These are phyloP conservation scores for Chymomyza caudatula DNA, from an alignment of 2,888 invertebrate genomes.

Conservation along the genomic window DNA sequence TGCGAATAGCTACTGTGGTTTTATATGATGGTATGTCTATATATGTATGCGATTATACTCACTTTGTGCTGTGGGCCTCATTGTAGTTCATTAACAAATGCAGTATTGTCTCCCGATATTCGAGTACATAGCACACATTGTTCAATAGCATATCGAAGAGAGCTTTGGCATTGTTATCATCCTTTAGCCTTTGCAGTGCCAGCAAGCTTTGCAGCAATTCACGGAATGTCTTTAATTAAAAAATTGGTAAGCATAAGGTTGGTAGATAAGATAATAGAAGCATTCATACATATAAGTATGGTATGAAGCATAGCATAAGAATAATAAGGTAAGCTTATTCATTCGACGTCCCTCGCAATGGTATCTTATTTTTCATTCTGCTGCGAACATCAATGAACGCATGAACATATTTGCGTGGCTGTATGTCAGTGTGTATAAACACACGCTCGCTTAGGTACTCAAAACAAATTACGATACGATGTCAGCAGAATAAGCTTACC, in stretches of 20 bases:
- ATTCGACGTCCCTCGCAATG: too few species aligned
- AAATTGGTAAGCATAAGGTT: slow-evolving; percentile 31
- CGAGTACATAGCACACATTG: slow-evolving; percentile 94
- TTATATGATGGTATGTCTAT: too few species aligned
- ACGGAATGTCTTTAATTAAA: slow-evolving; percentile 82
- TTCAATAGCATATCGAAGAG: slow-evolving; percentile 92
- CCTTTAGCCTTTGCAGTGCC: slow-evolving; percentile 88
- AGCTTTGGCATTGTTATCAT: slow-evolving; percentile 84
- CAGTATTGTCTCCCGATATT: slow-evolving; percentile 94
- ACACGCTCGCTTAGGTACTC: too few species aligned
- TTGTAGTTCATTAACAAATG: slow-evolving; percentile 89
- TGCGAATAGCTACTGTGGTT: too few species aligned
- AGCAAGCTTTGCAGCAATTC: slow-evolving; percentile 91
- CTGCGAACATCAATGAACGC: too few species aligned
- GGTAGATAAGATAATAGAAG: background rate
- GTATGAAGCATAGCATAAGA: background rate
- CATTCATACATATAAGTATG: background rate
- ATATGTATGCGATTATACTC: slow-evolving; percentile 67
- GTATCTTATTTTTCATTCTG: too few species aligned
- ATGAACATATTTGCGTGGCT: too few species aligned
- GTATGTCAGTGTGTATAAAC: too few species aligned
- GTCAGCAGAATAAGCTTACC: too few species aligned
- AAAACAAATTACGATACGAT: too few species aligned
- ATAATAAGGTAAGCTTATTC: too few species aligned
- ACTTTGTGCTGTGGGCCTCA: slow-evolving; percentile 91